Evolutionary conservation across 2,113 vertebrate species (phyloP), one percentile per base, ranked within the genome.

Genomic region (Triplophysa siluroides): DNA sequence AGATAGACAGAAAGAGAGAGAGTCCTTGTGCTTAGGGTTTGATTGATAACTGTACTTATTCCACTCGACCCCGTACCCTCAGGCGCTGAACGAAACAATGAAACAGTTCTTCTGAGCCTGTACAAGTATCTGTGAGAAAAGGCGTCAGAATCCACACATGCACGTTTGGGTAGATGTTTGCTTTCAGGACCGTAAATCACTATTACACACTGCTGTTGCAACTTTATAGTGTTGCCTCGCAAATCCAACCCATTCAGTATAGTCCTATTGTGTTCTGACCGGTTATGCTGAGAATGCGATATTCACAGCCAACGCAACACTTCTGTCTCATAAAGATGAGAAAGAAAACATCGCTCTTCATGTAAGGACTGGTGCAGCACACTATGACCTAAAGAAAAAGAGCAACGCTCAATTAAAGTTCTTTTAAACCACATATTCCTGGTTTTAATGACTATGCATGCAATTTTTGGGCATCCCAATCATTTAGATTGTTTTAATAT

Each of bases 1-100:
- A 67, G 62, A 60, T 45, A 38, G 60, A 71, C n/a, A 19, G n/a
- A 61, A 23, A 62, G 2, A 24, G 47, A 80, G 54, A 60, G 61
- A 63, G 65, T 52, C 62, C 54, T 61, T 11, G 52, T 76, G 56
- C 29, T 84, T 81, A 70, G 43, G 64, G 50, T 67, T 58, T 85
- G 83, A 85, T 79, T 85, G 80, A 85, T 84, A 76, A 75, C 80
- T 79, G 54, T 61, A 76, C 72, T 79, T 76, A 75, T 45, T 81
- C 72, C 64, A 69, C 79, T 82, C 63, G 75, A 68, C 66, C 70
- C 72, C 58, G 19, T 13, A 65, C 76, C 80, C 80, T 2, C 29
- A 67, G 72, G 77, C 78, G 38, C 66, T 67, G 71, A 45, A 38
- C 71, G 60, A 41, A 71, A 82, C 83, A 85, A 85, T 76, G 77